Conservation (phyloP, 2,113 vertebrate species). For the Chionomys nivalis region DNA sequence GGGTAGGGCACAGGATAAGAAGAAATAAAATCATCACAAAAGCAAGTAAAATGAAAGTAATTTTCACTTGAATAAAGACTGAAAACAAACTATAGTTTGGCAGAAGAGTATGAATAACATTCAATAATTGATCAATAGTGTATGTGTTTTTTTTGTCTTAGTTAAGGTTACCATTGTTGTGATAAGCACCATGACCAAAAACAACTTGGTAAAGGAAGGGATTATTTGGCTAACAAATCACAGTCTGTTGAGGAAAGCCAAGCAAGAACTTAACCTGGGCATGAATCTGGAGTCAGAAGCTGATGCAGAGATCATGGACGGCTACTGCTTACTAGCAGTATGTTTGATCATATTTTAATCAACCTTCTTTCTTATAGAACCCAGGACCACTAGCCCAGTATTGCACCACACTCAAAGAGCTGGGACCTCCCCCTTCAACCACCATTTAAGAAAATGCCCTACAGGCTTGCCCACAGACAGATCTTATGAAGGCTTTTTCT, state of each 20-base stretch:
- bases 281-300: not conserved
- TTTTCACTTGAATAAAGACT: conserved; percentile 43
- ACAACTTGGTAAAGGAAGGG: not conserved
- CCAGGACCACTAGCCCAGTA: not conserved
- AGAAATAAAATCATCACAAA: not conserved
- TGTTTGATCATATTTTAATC: not conserved
- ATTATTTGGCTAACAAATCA: not conserved
- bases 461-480: not conserved
- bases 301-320: not conserved
- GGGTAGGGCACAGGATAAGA: not conserved
- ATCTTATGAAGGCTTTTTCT: not conserved
- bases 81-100: not conserved
- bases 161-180: not conserved
- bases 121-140: conserved; percentile 48
- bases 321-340: not conserved
- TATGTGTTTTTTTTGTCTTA: not conserved
- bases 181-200: not conserved
- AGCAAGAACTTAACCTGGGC: not conserved
- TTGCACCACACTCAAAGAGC: not conserved
- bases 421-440: not conserved
- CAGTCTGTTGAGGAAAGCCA: not conserved
- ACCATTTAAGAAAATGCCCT: not conserved
- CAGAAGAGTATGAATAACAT: conserved; percentile 34
- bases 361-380: not conserved
- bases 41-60: not conserved